Base-by-base conservation (phyloP, 2,113 vertebrate genomes). In the Hypanus sabinus region DNA sequence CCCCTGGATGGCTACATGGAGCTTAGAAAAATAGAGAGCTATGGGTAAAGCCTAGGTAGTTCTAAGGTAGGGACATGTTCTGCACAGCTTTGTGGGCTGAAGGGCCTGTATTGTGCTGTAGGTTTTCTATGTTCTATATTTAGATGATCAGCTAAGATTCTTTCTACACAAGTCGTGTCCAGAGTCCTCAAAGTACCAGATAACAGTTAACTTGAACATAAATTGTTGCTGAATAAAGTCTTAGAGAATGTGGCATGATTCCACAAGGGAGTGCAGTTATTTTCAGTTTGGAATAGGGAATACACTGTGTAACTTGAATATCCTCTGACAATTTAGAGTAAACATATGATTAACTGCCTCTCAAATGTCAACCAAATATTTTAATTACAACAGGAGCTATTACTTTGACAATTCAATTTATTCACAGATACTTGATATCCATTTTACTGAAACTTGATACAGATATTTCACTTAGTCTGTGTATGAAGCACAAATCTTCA, bases 201-300 rank as follows among this genome's bases (percentile, higher is more conserved):
- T 24, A 85, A 85, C 7, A 83, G 12, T 85, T 85, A 27, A 81
- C 4, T 71, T 71, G 0, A 71, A 20, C 3, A 20, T 71, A 71
- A 71, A 71, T 20, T 71, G 70, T 71, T 20, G 5, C 46, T 6
- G 20, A 85, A 55, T 57, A 57, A 85, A 85, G 30, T 27, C 24
- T 10, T 57, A 55, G 5, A 55, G 9, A 20, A 85, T 57, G 24
- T 85, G 18, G 24, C 27, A 4, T 85, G 46, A 85, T 46, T 85
- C 81, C 81, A 85, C 81, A 85, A 85, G 81, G 24, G 46, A 46
- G 81, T 85, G 81, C 81, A 85, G 38, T 85, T 57, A 57, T 55
- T 85, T 85, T 85, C 81, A 85, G 38, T 20, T 27, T 9, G 10
- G 38, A 27, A 22, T 24, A 36, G 2, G 22, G 81, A 1, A 85